Evolutionary conservation across 1,140 invertebrate species (phyloP), one percentile per base, ranked within the genome.

Genomic region (Temnothorax nylanderi): DNA sequence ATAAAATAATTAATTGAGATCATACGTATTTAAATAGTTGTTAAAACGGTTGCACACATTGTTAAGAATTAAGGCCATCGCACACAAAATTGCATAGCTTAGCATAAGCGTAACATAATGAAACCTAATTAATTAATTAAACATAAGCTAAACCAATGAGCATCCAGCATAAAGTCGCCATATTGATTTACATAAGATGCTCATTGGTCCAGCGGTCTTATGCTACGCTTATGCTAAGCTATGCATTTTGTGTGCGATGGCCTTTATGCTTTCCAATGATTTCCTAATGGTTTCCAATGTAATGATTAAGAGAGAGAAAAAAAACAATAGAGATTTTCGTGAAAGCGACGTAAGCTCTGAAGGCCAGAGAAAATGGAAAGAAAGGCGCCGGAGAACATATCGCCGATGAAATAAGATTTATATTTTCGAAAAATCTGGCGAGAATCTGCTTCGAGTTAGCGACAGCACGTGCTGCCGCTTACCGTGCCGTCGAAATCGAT

Each of bases 361-460:
- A 21, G 21, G 16, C 16, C 6, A 32, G 21, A 34, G 18, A 56
- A 47, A 69, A 51, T 51, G 3, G 37, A 16, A 13, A 18, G 47
- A 81, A 60, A 47, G 21, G 0, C n/a, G 16, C 1, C n/a, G 8
- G 32, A 8, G 37, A 34, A 71, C 13, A 44, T 67, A 37, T 67
- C 32, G 11, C 16, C 37, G 32, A 37, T 26, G 41, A 60, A 10
- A 49, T 41, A 10, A 58, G 26, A 84, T 75, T 75, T 75, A 74
- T 74, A 37, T 74, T 60, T 81, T 11, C 21, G 18, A 69, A 72
- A 67, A 51, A 26, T 81, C 34, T 41, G 37, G 13, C 34, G 16
- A 86, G 32, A 65, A 58, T 86, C 86, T 87, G 84, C 11, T 86
- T 86, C 37, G 71, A 86, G 47, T 87, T 69, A 86, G 13, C 10